Evolutionary conservation across 1,140 invertebrate species (phyloP).

Genomic region (Drosophila saltans): DNA sequence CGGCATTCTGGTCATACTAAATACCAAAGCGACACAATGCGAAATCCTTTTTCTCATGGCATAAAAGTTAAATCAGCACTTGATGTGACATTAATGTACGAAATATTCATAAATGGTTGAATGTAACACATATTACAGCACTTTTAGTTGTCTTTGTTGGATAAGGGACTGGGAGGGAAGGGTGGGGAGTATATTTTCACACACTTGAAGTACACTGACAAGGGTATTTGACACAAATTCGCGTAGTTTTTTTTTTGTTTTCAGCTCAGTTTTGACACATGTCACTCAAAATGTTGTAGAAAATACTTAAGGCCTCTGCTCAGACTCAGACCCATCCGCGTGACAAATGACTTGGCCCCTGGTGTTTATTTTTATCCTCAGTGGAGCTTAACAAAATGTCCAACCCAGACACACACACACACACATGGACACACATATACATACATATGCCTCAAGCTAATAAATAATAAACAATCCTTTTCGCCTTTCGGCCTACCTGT

Average conservation of each 20-base stretch:
- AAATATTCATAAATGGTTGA: background rate
- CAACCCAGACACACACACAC: constrained; percentile 28
- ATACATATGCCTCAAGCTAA: constrained; percentile 56
- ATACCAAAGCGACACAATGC: background rate
- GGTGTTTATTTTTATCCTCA: constrained; percentile 77
- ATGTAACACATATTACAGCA: background rate
- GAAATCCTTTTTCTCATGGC: background rate
- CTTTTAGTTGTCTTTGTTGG: constrained; percentile 1
- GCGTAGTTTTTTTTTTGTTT: constrained; percentile 69
- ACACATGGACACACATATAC: background rate
- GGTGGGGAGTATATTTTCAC: constrained; percentile 47
- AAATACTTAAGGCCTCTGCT: too few species aligned
- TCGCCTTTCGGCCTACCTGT: constrained; percentile 29
- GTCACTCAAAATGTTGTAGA: constrained; percentile 60
- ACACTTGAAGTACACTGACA: constrained; percentile 74
- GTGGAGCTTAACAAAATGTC: constrained; percentile 65
- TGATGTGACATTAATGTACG: constrained; percentile 7
- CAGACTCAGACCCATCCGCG: background rate
- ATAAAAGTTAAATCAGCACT: background rate
- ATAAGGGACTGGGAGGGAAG: constrained; percentile 1
- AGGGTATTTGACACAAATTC: constrained; percentile 81
- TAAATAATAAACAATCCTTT: constrained; percentile 73
- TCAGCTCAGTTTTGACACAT: constrained; percentile 72
- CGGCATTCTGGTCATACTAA: too few species aligned
- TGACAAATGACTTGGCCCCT: constrained; percentile 71